Evolutionary conservation across 2,113 vertebrate genomes (phyloP), one percentile per base, ranked within the genome.

Genomic region (Zeus faber): DNA sequence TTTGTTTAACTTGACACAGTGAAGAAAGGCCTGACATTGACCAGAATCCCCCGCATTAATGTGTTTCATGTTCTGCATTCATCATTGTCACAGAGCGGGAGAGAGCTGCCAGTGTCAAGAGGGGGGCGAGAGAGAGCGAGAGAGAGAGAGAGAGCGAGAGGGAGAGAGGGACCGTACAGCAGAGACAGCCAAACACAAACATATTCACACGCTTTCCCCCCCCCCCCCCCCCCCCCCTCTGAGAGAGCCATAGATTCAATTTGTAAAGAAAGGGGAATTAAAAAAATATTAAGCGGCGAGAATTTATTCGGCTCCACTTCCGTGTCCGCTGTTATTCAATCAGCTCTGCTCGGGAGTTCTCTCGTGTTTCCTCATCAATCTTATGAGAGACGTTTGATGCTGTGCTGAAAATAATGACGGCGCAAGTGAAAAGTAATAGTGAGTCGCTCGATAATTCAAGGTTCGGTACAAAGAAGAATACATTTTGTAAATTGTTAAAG

Each of bases 1-100:
- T 98, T 99, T 97, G 96, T 99, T 96, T 95, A 97, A 94, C 90
- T 95, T 95, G 95, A 98, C 95, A 96, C 89, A 82, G 91, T 90
- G 94, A 95, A 94, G 92, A 98, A 97, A 98, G 91, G 92, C 88
- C 90, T 92, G 93, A 94, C 95, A 95, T 88, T 94, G 94, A 96
- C 91, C 93, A 91, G 93, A 93, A 93, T 92, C 90, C 85, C 89
- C 87, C 87, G 92, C 93, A 95, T 96, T 96, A 95, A 97, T 96
- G 96, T 92, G 90, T 90, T 93, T 92, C 93, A 92, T 96, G 94
- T 94, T 94, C 88, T 72, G 92, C 93, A 98, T 99, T 94, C 93
- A 95, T 99, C 95, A 97, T 90, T 94, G 95, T 95, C 93, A 91
- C 79, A 2, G 62, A 44, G 83, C 82, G 78, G 82, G 82, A 84